Base-by-base conservation (phyloP, 2,888 invertebrate genomes). In the Odontothrips loti region DNA sequence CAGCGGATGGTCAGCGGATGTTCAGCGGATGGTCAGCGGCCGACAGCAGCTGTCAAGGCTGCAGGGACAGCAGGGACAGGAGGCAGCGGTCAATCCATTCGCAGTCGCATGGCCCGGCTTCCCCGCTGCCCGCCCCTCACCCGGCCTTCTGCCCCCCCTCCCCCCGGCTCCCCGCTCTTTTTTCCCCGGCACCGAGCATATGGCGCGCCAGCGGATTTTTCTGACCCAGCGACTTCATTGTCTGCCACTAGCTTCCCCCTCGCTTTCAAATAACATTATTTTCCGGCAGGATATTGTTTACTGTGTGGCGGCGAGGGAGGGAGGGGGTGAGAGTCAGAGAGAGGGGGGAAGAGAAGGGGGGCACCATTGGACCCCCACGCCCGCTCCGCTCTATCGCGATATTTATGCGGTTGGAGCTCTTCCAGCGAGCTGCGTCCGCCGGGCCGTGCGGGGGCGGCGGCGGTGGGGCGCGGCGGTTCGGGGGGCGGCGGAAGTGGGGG, bases 401-500 rank as follows among this genome's bases (percentile, higher is more conserved):
- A 75, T 75, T 75, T 75, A 75, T 75, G 68, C 68, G 27, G 68
- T 75, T 75, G 68, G 68, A 75, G 68, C 68, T 75, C 23, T 75
- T 75, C 68, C 68, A 75, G 68, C 23, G 68, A 0, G 68, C 23
- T 27, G 68, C 68, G 68, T 75, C 27, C 23, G 27, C 11, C n/a
- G 51, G 3, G 51, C 10, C 48, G 48, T 12, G 48, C 10, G 15
- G 51, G 51, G 51, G 51, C 51, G 51, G 51, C 15, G 9, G 63
- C 20, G n/a, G 48, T 51, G 51, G 51, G 51, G 51, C 2, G 51
- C 15, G 51, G 51, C 51, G 58, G 15, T 20, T 12, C 51, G 68
- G 11, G 1, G 23, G 68, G 68, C 68, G 68, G 68, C 23, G 9
- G 12, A 27, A 1, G 68, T 23, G 3, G 23, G 68, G 68, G 9